Percentiles rank a stretch among this genome's conserved stretches.
Evolutionary conservation across 64 coral and sea anemone genomes (phyloP).

Genomic region (Montipora capricornis): DNA sequence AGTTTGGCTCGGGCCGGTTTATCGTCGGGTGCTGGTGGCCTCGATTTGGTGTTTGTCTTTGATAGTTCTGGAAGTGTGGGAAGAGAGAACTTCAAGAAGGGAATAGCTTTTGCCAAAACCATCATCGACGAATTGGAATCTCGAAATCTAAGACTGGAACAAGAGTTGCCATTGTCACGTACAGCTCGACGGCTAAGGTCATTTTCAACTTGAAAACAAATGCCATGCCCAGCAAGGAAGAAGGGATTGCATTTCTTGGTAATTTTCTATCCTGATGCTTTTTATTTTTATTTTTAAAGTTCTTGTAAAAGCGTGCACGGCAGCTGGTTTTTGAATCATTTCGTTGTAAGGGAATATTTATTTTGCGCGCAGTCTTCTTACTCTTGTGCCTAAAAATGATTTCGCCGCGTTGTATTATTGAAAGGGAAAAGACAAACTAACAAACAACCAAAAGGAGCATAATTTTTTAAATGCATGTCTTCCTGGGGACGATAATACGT

Average conservation of each 20-base stretch:
- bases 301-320: too few species aligned
- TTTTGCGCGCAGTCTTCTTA: too few species aligned
- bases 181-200: constrained; percentile 72
- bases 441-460: too few species aligned
- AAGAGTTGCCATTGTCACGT: constrained; percentile 87
- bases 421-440: too few species aligned
- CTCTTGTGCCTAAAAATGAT: too few species aligned
- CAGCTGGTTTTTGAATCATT: too few species aligned
- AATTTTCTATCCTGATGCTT: background rate
- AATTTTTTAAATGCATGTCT: too few species aligned
- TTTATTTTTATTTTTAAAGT: too few species aligned
- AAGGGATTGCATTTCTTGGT: constrained; percentile 76
- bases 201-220: constrained; percentile 86
- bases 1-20: constrained; percentile 88
- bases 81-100: constrained; percentile 79
- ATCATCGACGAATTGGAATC: constrained; percentile 96
- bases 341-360: too few species aligned
- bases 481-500: too few species aligned
- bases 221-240: constrained; percentile 69
- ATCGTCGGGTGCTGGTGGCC: constrained; percentile 93
- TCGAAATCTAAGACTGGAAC: constrained; percentile 81
- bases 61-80: constrained; percentile 98
- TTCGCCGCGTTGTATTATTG: too few species aligned
- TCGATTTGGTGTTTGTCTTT: constrained; percentile 96
- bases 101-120: constrained; percentile 90